Evolutionary conservation across 2,113 vertebrate genomes (phyloP).

Genomic region (Tor tambroides): DNA sequence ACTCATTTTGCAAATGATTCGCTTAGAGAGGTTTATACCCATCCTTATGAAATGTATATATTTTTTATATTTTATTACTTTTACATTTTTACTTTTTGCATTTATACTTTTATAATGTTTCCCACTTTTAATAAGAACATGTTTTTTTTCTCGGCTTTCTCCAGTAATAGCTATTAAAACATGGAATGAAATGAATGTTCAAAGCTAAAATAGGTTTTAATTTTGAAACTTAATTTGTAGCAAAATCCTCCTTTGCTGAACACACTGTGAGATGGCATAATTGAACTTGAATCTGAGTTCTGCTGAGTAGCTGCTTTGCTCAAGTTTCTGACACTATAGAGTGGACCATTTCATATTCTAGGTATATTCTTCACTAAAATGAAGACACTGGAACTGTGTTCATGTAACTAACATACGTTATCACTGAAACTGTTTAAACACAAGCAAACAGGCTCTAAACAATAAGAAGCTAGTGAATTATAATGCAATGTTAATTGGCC

Average conservation of each 20-base stretch:
- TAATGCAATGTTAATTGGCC: background rate
- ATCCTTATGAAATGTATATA: background rate
- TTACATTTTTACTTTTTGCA: too few relatives aligned
- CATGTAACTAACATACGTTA: background rate
- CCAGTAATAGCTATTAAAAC: background rate
- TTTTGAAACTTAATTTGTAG: background rate
- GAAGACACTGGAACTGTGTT: background rate
- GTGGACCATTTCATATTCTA: background rate
- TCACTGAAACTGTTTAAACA: background rate
- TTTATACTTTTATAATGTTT: background rate
- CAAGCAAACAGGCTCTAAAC: background rate
- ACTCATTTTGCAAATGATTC: background rate
- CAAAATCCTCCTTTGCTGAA: background rate
- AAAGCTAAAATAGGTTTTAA: background rate
- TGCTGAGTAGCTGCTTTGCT: background rate
- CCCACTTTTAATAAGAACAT: background rate
- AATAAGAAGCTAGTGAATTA: background rate
- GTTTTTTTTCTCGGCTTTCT: background rate
- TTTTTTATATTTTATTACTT: too few relatives aligned
- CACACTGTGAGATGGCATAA: background rate
- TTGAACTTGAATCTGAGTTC: background rate
- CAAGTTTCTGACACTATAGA: background rate
- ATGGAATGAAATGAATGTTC: background rate
- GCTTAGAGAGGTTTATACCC: background rate
- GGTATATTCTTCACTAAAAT: background rate